These are phyloP conservation scores for Metridium senile DNA, from an alignment of 92 coral and sea anemone species.

Conservation along the genomic window DNA sequence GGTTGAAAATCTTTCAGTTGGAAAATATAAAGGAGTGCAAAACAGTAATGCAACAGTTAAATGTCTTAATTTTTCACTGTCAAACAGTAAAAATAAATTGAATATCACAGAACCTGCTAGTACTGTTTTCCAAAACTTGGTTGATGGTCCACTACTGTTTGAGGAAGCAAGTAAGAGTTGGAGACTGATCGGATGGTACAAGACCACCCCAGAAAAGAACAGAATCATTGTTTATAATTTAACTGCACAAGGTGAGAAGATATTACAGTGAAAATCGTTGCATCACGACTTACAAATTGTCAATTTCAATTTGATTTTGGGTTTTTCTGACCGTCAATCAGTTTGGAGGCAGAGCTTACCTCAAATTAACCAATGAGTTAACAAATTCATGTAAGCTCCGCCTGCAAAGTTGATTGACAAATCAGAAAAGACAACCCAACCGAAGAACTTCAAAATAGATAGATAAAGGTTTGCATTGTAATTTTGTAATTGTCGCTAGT, in stretches of 20 bases:
- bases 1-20: background rate
- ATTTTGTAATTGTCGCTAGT: no score
- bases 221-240: background rate
- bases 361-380: no score
- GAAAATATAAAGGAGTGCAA: background rate
- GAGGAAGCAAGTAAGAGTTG: background rate
- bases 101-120: background rate
- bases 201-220: background rate
- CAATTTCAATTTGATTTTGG: no score
- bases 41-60: background rate
- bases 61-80: background rate
- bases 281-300: no score
- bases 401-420: no score
- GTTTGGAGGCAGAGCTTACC: no score
- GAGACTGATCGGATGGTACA: background rate
- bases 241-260: background rate
- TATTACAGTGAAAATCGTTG: no score
- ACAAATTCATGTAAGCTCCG: no score
- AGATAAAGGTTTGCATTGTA: no score
- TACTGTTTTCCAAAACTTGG: background rate
- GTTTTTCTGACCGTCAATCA: no score
- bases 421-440: no score
- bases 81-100: background rate
- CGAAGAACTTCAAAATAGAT: no score
- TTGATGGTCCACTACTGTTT: background rate